These are phyloP conservation scores for Channa argus DNA, from an alignment of 2,113 vertebrate genomes.

Conservation along the genomic window DNA sequence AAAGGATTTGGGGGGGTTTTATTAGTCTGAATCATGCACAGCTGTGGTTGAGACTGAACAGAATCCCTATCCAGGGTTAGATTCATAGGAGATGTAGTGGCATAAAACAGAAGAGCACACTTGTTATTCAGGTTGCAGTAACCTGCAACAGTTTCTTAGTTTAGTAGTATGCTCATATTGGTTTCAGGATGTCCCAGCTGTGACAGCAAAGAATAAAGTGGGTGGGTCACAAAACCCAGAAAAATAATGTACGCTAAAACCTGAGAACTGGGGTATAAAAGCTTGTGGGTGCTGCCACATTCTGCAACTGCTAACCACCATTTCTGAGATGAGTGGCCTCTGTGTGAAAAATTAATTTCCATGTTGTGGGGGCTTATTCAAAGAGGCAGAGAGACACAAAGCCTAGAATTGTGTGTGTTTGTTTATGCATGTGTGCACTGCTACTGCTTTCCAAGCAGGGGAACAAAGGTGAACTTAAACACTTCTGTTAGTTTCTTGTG, in stretches of 20 bases:
- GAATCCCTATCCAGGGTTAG: constrained; percentile 57
- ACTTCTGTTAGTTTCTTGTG: constrained; percentile 74
- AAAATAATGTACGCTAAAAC: constrained; percentile 53
- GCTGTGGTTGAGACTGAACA: constrained; percentile 70
- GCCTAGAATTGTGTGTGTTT: constrained; percentile 53
- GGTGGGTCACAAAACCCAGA: constrained; percentile 62
- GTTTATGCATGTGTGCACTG: constrained; percentile 23
- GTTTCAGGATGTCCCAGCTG: constrained; percentile 26
- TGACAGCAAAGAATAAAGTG: constrained; percentile 58
- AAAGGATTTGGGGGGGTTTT: constrained; percentile 69
- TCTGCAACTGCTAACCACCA: constrained; percentile 64
- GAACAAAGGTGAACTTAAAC: constrained; percentile 75
- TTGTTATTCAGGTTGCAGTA: not conserved
- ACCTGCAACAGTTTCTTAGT: constrained; percentile 12
- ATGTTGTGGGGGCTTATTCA: constrained; percentile 74
- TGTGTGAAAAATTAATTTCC: constrained; percentile 75
- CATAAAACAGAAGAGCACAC: constrained; percentile 4
- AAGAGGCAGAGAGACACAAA: constrained; percentile 35
- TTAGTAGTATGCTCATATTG: constrained; percentile 24
- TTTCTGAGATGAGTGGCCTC: constrained; percentile 67
- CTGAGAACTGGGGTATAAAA: constrained; percentile 32
- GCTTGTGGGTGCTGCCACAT: constrained; percentile 71
- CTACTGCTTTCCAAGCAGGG: constrained; percentile 39
- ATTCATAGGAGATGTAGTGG: constrained; percentile 17
- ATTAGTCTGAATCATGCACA: constrained; percentile 76